These are phyloP conservation scores for Antheraea mylitta DNA, from an alignment of 1,140 invertebrate genomes.

Conservation along the genomic window DNA sequence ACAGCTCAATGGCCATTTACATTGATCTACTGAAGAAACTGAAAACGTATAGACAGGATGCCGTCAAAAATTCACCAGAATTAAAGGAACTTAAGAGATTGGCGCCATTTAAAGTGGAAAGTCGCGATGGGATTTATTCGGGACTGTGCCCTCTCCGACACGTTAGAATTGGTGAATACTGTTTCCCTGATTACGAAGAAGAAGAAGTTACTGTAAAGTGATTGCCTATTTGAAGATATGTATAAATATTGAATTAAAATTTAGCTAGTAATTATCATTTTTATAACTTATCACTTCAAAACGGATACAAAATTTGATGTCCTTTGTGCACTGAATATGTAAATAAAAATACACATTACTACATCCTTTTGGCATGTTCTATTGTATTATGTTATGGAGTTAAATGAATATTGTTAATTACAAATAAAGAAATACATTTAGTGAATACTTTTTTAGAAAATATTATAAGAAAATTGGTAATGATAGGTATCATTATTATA, in stretches of 20 bases:
- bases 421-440: too few species aligned
- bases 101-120: not conserved
- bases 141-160: not conserved
- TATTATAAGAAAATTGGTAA: too few species aligned
- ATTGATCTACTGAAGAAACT: not conserved
- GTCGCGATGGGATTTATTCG: not conserved
- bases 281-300: too few species aligned
- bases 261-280: too few species aligned
- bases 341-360: too few species aligned
- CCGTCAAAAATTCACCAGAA: not conserved
- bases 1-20: not conserved
- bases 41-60: not conserved
- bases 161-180: slow-evolving; percentile 1
- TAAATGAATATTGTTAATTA: too few species aligned
- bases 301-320: too few species aligned
- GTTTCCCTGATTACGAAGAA: slow-evolving; percentile 12
- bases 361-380: too few species aligned
- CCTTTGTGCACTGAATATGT: too few species aligned
- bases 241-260: not conserved
- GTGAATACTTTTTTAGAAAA: too few species aligned
- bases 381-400: too few species aligned
- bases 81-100: not conserved
- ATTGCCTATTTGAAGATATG: not conserved
- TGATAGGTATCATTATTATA: too few species aligned
- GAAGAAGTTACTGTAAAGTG: not conserved